Evolutionary conservation across 2,113 vertebrate species (phyloP).

Genomic region (Mesoclemmys tuberculata): DNA sequence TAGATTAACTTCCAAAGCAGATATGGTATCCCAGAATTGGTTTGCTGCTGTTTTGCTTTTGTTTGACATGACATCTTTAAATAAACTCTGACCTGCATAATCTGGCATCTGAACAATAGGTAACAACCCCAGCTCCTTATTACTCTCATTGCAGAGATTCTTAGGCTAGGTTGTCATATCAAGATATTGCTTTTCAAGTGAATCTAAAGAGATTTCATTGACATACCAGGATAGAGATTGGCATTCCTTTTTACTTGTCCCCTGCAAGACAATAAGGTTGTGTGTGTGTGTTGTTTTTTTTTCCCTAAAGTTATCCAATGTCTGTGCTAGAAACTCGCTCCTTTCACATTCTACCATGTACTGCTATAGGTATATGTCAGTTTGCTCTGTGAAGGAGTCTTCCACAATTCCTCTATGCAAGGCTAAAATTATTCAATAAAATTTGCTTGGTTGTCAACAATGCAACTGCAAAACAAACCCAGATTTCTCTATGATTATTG

Average conservation of each 20-base stretch:
- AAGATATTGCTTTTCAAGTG: too few species aligned
- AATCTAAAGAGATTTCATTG: neutral
- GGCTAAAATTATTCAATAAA: neutral
- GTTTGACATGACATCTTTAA: neutral
- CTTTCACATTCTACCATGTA: neutral
- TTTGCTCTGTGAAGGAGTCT: neutral
- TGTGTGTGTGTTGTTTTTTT: conserved; percentile 6
- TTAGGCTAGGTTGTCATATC: neutral
- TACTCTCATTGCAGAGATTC: neutral
- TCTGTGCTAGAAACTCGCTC: neutral
- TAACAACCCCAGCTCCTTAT: neutral
- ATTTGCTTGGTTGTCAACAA: neutral
- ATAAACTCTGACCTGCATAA: neutral
- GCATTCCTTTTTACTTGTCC: neutral
- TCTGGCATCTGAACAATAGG: neutral
- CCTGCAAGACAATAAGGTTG: fast-evolving
- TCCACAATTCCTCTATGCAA: neutral
- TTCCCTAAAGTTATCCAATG: neutral
- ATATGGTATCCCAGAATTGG: neutral
- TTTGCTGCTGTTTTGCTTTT: neutral
- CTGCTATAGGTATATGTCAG: neutral
- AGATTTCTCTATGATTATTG: neutral
- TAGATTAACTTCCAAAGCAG: neutral
- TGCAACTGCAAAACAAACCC: neutral
- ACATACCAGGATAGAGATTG: fast-evolving